Conservation (phyloP, 2,113 vertebrate species). For the Engystomops pustulosus region DNA sequence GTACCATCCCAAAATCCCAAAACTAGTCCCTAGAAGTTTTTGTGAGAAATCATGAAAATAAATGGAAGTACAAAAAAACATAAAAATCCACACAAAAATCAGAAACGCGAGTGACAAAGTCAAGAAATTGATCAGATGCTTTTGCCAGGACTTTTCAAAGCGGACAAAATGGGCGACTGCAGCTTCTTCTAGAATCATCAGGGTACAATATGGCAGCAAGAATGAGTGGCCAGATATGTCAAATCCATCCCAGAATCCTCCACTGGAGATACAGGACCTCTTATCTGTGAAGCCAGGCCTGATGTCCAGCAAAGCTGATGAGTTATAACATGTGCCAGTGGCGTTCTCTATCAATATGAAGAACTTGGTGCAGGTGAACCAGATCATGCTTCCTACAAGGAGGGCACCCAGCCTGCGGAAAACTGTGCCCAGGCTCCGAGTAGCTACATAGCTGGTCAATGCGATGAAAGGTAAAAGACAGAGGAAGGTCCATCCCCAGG, state of each 20-base stretch:
- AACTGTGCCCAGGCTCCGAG: conserved; percentile 66
- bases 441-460: conserved; percentile 78
- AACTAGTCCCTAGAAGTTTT: conserved; percentile 83
- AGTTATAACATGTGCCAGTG: conserved; percentile 80
- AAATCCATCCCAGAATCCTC: conserved; percentile 83
- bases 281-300: conserved; percentile 68
- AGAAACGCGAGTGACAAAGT: conserved; percentile 83
- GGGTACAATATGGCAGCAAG: conserved; percentile 86
- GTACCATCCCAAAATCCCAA: conserved; percentile 84
- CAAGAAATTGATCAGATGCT: conserved; percentile 68
- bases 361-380: conserved; percentile 81
- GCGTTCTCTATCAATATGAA: conserved; percentile 86
- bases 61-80: conserved; percentile 90
- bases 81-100: conserved; percentile 84
- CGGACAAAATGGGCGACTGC: conserved; percentile 76
- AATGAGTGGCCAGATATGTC: conserved; percentile 98
- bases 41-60: conserved; percentile 89
- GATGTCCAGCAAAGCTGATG: background rate
- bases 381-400: conserved; percentile 83
- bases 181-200: conserved; percentile 90
- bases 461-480: conserved; percentile 91
- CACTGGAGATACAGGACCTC: conserved; percentile 75
- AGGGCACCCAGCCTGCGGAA: conserved; percentile 77
- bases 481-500: conserved; percentile 93
- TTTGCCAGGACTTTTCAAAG: conserved; percentile 62